phyloP scores from a whole-genome alignment of 2,797 vertebrate genomes.

The Gorsachius magnificus region DNA sequence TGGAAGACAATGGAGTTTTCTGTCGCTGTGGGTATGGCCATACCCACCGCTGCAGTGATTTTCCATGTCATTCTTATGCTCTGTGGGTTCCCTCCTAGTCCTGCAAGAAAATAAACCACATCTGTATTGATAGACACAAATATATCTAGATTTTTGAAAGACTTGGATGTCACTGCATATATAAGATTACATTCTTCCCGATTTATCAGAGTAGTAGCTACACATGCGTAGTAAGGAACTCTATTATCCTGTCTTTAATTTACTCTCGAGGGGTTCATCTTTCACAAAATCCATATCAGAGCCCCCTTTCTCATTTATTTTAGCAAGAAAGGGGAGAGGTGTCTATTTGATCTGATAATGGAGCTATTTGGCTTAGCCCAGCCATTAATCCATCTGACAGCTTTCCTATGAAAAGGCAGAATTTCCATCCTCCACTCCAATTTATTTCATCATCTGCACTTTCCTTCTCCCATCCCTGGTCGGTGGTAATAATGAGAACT shows the following conservation, averaged over 20 bases:
- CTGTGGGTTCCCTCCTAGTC: not conserved
- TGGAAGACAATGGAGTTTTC: not conserved
- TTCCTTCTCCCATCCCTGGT: not conserved
- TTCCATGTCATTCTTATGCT: constrained; percentile 16
- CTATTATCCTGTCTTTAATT: constrained; percentile 49
- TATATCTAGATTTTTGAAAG: not conserved
- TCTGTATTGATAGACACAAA: not conserved
- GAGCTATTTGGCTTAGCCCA: constrained; percentile 32
- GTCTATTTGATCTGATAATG: constrained; percentile 39
- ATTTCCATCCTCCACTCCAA: constrained; percentile 22
- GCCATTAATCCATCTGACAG: constrained; percentile 55
- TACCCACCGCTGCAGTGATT: not conserved
- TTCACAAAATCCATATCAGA: constrained; percentile 48
- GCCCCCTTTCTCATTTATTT: constrained; percentile 51
- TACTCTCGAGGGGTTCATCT: constrained; percentile 27
- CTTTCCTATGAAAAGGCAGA: constrained; percentile 57
- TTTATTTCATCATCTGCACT: constrained; percentile 51
- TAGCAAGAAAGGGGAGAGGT: constrained; percentile 14
- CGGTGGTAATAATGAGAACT: not conserved
- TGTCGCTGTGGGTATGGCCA: not conserved
- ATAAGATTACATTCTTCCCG: not conserved
- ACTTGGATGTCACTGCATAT: not conserved
- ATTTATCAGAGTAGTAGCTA: constrained; percentile 3
- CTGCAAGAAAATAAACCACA: constrained; percentile 10
- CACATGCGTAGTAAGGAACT: constrained; percentile 22